Conservation (phyloP, 2,797 vertebrate genomes). For the Austrolebias charrua region DNA sequence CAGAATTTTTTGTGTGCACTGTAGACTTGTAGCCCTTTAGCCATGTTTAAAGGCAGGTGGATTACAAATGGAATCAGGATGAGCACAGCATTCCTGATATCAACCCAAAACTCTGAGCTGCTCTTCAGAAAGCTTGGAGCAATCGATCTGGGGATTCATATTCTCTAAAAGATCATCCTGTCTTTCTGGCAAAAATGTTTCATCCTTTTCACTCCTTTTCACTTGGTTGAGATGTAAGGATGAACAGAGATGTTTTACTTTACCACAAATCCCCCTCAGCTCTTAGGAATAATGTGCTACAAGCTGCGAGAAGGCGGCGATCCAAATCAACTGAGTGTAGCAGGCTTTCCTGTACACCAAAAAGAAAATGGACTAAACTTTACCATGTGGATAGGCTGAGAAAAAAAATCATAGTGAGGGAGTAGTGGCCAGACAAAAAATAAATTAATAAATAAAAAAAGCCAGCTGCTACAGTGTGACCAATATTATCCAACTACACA, state of each 20-base stretch:
- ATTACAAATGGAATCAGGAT: constrained; percentile 55
- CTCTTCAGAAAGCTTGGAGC: constrained; percentile 50
- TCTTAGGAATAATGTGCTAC: constrained; percentile 27
- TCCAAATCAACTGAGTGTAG: constrained; percentile 33
- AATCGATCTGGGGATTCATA: constrained; percentile 35
- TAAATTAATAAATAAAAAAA: constrained; percentile 29
- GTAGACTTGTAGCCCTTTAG: constrained; percentile 27
- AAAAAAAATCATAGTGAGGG: constrained; percentile 10
- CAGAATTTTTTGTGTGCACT: not conserved
- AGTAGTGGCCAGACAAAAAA: constrained; percentile 39
- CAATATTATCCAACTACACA: constrained; percentile 21
- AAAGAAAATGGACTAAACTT: constrained; percentile 38
- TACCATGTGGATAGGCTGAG: constrained; percentile 34
- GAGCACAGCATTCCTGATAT: constrained; percentile 35
- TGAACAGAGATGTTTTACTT: constrained; percentile 27
- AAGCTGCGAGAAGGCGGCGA: constrained; percentile 18
- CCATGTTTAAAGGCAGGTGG: constrained; percentile 48
- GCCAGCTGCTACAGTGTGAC: constrained; percentile 52
- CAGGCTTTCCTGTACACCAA: constrained; percentile 18
- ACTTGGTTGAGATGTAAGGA: constrained; percentile 30
- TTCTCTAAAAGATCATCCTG: constrained; percentile 31
- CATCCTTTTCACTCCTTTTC: constrained; percentile 13
- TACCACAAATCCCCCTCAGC: constrained; percentile 19
- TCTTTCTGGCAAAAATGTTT: constrained; percentile 30
- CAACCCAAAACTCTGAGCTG: constrained; percentile 42